Evolutionary conservation across 2,888 invertebrate genomes (phyloP), one percentile per base, ranked within the genome.

Genomic region (Drosophila robusta): DNA sequence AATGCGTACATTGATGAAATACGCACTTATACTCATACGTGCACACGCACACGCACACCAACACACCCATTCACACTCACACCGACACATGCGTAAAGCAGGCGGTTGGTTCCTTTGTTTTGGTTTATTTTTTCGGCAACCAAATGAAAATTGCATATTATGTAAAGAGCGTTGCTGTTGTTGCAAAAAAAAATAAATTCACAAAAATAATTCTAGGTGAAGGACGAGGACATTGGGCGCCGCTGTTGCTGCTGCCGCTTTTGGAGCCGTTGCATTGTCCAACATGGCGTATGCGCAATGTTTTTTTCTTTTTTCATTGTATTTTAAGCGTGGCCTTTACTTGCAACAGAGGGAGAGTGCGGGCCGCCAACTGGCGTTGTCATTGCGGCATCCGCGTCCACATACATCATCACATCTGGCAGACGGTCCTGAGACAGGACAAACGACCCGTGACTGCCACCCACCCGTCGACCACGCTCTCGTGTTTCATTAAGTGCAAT

Each of bases 201-300:
- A 76, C 80, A 82, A 90, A 87, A 81, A 85, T 83, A 75, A 84
- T 90, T 91, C 90, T 91, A 90, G 90, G 90, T 90, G 91, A 90
- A 90, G 90, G 90, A 89, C 90, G 89, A 89, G 78, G 78, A 68
- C 89, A 77, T 66, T 77, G 66, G 61, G 56, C 64, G 49, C 22
- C 57, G 58, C 24, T 44, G 47, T 9, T 54, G 55, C 4, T 45
- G 14, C 3, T 26, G 58, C 34, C 47, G 54, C 41, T 50, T 16
- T 42, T 65, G 49, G 18, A 44, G 50, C 32, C 38, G 52, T 38
- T 67, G 68, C 68, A 55, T 36, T 57, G 71, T 61, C 36, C 70
- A 55, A 57, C 60, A 54, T 69, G 70, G 70, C 74, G 88, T 71
- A 82, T 85, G 75, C 54, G 78, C 60, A 56, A 65, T 61, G 60